phyloP scores from a whole-genome alignment of 2,797 vertebrate species.

The Poecilia wingei region DNA sequence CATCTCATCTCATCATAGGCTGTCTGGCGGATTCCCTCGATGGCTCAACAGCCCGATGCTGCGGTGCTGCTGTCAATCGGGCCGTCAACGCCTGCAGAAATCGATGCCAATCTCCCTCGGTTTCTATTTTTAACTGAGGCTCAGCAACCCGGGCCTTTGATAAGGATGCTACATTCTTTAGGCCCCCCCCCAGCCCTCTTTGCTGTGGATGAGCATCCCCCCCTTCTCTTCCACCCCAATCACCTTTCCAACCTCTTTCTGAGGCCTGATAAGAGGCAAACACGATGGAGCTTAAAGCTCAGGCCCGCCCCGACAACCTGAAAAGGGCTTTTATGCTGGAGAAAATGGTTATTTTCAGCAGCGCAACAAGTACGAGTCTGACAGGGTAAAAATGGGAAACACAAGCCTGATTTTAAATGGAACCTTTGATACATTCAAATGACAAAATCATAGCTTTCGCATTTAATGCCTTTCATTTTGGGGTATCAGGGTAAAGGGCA shows the following conservation, averaged over 20 bases:
- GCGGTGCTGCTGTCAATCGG: constrained; percentile 77
- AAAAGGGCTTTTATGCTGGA: constrained; percentile 53
- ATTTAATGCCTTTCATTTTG: neutral
- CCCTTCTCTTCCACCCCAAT: neutral
- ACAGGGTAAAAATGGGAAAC: constrained; percentile 35
- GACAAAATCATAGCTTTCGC: neutral
- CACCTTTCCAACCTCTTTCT: constrained; percentile 33
- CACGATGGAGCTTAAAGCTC: constrained; percentile 61
- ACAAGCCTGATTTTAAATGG: constrained; percentile 19
- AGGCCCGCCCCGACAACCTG: constrained; percentile 43
- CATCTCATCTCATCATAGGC: constrained; percentile 81
- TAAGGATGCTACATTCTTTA: constrained; percentile 73
- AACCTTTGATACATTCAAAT: neutral
- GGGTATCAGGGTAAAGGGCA: neutral
- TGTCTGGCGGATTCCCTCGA: constrained; percentile 80
- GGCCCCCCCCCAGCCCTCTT: constrained; percentile 52
- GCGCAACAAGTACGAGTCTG: constrained; percentile 28
- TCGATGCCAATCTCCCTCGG: constrained; percentile 80
- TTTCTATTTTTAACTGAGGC: constrained; percentile 79
- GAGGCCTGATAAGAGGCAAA: constrained; percentile 70
- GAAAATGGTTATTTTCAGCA: constrained; percentile 57
- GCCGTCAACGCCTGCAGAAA: constrained; percentile 77
- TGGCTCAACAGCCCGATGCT: constrained; percentile 70
- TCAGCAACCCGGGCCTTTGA: constrained; percentile 72
- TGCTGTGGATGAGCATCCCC: constrained; percentile 55